Base-by-base conservation (phyloP, 2,797 vertebrate genomes). In the Helostoma temminkii region DNA sequence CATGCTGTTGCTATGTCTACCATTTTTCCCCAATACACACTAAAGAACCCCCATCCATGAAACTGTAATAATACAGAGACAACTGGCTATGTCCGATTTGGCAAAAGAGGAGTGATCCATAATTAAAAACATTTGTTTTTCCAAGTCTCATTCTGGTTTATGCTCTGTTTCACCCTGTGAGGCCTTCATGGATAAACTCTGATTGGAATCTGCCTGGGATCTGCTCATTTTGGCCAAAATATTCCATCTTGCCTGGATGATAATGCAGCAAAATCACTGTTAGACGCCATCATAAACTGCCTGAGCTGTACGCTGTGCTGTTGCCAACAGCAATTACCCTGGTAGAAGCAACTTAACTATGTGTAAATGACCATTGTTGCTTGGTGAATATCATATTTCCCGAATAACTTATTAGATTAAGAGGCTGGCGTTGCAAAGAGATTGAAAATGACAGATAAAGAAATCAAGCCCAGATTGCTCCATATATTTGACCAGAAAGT, bases 331-430 rank as follows among this genome's bases (percentile, higher is more conserved):
- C 89, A 84, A 91, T 92, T 92, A 89, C 80, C 53, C 28, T 42
- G 26, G 66, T 83, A 76, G 82, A 85, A 90, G 89, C 83, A 86
- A 85, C 76, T 76, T 88, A 88, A 90, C 83, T 88, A 77, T 78
- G 80, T 89, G 86, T 91, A 92, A 91, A 92, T 89, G 90, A 90
- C 89, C 85, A 81, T 61, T 72, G 83, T 72, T 83, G 76, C 89
- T 85, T 49, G 52, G 89, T 77, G 87, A 65, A 78, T 88, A 91
- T 92, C 80, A 77, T 82, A 88, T 91, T 88, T 90, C 82, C 68
- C 56, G 68, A 86, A 85, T 71, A 80, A 85, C 73, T 82, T 88
- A 92, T 87, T 91, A 79, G 79, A 89, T 89, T 83, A 90, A 77
- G 80, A 84, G n/a, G 74, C 78, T 61, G n/a, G 62, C 49, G 12